Evolutionary conservation across 2,113 vertebrate genomes (phyloP).

Genomic region (Dasyprocta punctata): DNA sequence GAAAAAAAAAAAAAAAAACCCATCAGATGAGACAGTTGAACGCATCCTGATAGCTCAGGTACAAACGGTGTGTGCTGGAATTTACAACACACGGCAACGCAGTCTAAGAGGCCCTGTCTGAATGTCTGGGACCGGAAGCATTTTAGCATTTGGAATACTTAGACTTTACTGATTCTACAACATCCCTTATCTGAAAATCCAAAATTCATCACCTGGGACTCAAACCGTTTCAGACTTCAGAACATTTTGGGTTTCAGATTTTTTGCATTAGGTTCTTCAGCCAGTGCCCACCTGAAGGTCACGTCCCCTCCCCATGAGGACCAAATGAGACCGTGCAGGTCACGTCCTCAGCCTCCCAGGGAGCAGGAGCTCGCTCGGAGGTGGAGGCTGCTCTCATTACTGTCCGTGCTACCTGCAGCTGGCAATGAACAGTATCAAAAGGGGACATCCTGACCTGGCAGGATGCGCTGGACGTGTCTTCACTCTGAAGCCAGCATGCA

Average conservation of each 20-base stretch:
- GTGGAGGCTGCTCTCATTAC: background rate
- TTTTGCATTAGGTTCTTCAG: background rate
- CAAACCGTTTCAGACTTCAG: background rate
- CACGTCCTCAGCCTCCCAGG: background rate
- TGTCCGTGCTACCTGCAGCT: background rate
- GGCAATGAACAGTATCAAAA: background rate
- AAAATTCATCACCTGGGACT: background rate
- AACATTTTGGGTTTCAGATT: background rate
- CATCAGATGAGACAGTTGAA: background rate
- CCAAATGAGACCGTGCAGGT: accelerated
- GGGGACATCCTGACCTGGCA: no score
- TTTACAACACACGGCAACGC: background rate
- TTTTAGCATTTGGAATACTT: background rate
- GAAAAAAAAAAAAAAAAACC: background rate
- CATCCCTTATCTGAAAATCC: background rate
- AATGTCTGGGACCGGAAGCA: background rate
- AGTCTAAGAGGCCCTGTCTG: background rate
- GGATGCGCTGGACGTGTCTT: no score
- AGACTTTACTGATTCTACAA: background rate
- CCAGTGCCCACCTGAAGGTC: background rate
- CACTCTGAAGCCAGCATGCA: no score
- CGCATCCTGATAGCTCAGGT: background rate
- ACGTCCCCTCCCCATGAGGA: background rate
- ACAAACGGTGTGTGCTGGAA: background rate
- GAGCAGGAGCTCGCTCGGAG: background rate